phyloP scores from a whole-genome alignment of 1,140 invertebrate species.

The Drosophila willistoni region DNA sequence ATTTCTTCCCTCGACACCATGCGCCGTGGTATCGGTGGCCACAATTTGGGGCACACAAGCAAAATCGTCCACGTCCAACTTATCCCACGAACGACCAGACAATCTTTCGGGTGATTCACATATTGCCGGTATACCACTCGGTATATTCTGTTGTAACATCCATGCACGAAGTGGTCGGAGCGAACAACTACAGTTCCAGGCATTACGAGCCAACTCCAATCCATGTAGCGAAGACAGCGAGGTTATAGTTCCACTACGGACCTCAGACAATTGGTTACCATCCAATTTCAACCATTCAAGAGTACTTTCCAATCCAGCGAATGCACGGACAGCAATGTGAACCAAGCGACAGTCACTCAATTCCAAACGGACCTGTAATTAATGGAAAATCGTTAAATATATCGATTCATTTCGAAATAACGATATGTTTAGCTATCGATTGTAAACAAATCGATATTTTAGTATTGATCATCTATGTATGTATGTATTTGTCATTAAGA shows the following conservation, averaged over 20 bases:
- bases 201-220: conserved; percentile 89
- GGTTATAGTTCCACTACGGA: conserved; percentile 87
- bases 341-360: conserved; percentile 88
- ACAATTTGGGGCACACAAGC: conserved; percentile 89
- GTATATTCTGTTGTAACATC: conserved; percentile 91
- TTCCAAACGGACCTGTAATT: conserved; percentile 85
- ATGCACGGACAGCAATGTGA: conserved; percentile 87
- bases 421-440: background rate
- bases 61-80: conserved; percentile 90
- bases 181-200: conserved; percentile 92
- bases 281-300: conserved; percentile 91
- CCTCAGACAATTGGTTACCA: conserved; percentile 88
- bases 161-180: conserved; percentile 89
- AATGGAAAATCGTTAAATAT: background rate
- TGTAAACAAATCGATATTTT: no score
- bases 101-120: conserved; percentile 87
- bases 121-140: conserved; percentile 87
- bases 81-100: conserved; percentile 88
- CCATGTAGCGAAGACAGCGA: conserved; percentile 88
- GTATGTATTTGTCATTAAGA: no score
- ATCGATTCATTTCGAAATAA: background rate
- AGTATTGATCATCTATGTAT: no score
- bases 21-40: conserved; percentile 84
- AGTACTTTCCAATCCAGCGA: conserved; percentile 88
- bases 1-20: conserved; percentile 88